Evolutionary conservation across 1,140 invertebrate species (phyloP).

Genomic region (Papilio xuthus): DNA sequence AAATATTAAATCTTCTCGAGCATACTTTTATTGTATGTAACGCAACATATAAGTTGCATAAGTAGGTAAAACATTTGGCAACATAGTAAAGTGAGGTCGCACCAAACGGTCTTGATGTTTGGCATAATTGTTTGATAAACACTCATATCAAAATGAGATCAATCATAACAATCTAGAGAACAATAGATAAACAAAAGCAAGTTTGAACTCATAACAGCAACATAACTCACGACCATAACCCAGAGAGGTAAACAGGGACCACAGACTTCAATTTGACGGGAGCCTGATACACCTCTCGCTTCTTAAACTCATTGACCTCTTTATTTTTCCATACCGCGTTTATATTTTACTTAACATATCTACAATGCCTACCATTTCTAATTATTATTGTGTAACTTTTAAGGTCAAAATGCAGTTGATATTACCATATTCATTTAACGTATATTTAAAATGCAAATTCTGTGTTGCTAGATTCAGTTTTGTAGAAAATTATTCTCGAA

Average conservation of each 20-base stretch:
- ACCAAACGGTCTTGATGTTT: constrained; percentile 4
- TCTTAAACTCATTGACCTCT: neutral
- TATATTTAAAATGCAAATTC: too few relatives aligned
- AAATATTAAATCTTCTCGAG: constrained; percentile 23
- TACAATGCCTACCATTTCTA: neutral
- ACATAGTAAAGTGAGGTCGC: neutral
- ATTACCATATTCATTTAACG: neutral
- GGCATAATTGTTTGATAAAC: constrained; percentile 9
- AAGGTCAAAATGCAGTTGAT: neutral
- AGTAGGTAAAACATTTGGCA: constrained; percentile 28
- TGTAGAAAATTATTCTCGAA: too few relatives aligned
- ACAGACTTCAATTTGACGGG: too few relatives aligned
- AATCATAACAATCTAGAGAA: constrained; percentile 8
- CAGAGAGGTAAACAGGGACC: too few relatives aligned
- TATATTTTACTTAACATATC: neutral
- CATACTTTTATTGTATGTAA: constrained; percentile 24
- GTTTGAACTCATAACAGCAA: too few relatives aligned
- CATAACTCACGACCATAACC: too few relatives aligned
- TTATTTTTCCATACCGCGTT: neutral
- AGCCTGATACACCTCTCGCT: too few relatives aligned
- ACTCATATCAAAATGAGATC: neutral
- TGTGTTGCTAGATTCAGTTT: too few relatives aligned
- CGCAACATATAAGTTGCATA: constrained; percentile 22
- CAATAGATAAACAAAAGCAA: neutral
- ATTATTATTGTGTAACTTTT: neutral